Evolutionary conservation across 2,797 vertebrate genomes (phyloP), one percentile per base, ranked within the genome.

Genomic region (Protonibea diacanthus): DNA sequence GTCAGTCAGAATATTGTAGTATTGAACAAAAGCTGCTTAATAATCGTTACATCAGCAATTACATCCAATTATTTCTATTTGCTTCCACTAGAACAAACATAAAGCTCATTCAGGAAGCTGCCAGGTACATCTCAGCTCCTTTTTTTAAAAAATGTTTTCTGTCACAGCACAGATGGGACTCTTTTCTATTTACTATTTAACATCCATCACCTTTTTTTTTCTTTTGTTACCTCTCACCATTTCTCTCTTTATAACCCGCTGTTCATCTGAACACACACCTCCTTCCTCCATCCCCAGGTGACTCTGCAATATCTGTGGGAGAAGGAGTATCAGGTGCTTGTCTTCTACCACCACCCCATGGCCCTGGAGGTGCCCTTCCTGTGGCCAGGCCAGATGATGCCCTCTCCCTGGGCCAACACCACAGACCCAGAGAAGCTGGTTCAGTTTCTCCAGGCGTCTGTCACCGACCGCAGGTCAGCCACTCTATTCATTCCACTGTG

Each of bases 321-420:
- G 91, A 98, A 97, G 88, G 97, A 98, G 87, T 97, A 96, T 83
- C 98, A 99, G 90, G 96, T 99, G 49, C 91, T 99, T 21, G 98
- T 99, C 74, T 99, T 99, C 93, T 99, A 99, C 82, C 98, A 99
- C 76, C 97, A 97, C 71, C 98, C 98, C 14, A 97, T 99, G 93
- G 97, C 98, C 52, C 94, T 99, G 6, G 98, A 99, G 79, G 96
- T 99, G 38, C 96, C 97, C 9, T 99, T 99, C 88, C 95, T 99
- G 72, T 99, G 98, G 98, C 98, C 98, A 0, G 98, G 98, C 61
- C 98, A 99, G 94, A 99, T 99, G 98, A 99, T 99, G 98, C 98
- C 98, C 3, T 89, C 97, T 51, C 97, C 97, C 4, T 98, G 98
- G 97, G 98, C 98, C 84, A 99, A 99, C 92, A 99, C 98, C 71